Percentiles rank a stretch among this genome's conserved stretches.
These are phyloP conservation scores for Merodon equestris DNA, from an alignment of 2,888 invertebrate species.

Conservation along the genomic window DNA sequence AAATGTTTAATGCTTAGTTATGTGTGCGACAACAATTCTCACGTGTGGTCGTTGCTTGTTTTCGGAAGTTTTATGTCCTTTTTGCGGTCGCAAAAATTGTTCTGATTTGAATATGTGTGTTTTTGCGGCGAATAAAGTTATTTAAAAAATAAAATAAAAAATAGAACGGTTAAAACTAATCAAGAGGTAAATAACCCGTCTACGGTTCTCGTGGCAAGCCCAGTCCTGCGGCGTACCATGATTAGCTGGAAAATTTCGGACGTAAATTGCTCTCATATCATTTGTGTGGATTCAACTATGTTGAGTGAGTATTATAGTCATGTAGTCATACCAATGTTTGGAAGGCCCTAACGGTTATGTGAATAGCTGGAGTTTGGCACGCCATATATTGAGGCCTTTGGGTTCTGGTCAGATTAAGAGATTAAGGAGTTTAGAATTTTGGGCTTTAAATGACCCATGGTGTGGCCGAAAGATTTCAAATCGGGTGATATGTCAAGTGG, in stretches of 20 bases:
- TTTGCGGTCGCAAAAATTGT: constrained; percentile 54
- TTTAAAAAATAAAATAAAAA: constrained; percentile 33
- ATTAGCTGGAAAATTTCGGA: constrained; percentile 56
- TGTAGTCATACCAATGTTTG: no score
- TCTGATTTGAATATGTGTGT: constrained; percentile 45
- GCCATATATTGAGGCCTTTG: no score
- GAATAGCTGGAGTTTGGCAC: no score
- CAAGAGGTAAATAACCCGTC: constrained; percentile 49
- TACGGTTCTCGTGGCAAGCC: constrained; percentile 30
- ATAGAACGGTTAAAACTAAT: constrained; percentile 27
- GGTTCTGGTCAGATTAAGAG: no score
- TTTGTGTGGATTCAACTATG: no score
- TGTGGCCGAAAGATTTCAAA: no score
- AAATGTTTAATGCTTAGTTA: constrained; percentile 43
- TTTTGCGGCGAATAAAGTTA: constrained; percentile 55
- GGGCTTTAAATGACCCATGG: no score
- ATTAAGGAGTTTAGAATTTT: no score
- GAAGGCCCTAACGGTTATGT: no score
- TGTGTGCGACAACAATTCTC: constrained; percentile 61
- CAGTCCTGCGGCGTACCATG: constrained; percentile 56
- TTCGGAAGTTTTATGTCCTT: constrained; percentile 48
- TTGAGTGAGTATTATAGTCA: no score
- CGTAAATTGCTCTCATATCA: no score
- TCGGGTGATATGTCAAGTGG: no score
- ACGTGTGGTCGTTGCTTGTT: constrained; percentile 55